Percentiles rank a stretch among this genome's conserved stretches.
Conservation (phyloP, 1,140 invertebrate genomes). For the Ditylenchus dipsaci region DNA sequence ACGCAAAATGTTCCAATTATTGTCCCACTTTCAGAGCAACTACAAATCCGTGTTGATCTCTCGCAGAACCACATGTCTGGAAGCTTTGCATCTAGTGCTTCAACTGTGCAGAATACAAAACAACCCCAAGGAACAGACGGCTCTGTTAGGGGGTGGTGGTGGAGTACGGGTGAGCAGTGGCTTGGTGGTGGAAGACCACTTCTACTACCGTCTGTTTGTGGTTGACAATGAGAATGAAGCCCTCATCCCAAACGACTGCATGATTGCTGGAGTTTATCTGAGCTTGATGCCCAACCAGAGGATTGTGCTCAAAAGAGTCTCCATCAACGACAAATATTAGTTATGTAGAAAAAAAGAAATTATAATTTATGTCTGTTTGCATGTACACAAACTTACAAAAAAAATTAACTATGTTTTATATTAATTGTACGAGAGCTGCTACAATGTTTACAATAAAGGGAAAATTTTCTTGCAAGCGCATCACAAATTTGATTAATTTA, state of each 20-base stretch:
- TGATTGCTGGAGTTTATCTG: constrained; percentile 26
- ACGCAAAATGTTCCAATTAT: too few species aligned
- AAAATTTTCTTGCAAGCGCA: too few species aligned
- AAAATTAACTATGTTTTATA: too few species aligned
- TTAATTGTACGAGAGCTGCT: too few species aligned
- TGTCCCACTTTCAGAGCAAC: constrained; percentile 23
- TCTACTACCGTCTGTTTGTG: constrained; percentile 25
- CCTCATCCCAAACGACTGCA: constrained; percentile 15
- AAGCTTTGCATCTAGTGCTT: constrained; percentile 28
- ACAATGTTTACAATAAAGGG: too few species aligned
- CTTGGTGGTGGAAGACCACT: too few species aligned
- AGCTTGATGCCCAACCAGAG: constrained; percentile 27
- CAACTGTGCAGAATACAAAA: constrained; percentile 34
- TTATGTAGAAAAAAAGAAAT: neutral
- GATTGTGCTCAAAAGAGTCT: constrained; percentile 3
- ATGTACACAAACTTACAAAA: too few species aligned
- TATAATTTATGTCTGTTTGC: neutral
- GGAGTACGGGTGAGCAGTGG: neutral
- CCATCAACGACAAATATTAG: neutral
- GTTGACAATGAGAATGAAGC: constrained; percentile 4
- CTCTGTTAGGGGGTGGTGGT: neutral
- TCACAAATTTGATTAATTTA: too few species aligned
- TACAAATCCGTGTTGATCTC: constrained; percentile 41
- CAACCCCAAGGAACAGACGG: neutral
- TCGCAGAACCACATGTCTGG: constrained; percentile 24